Evolutionary conservation across 1,140 invertebrate genomes (phyloP).

Genomic region (Aphaenogaster floridana): DNA sequence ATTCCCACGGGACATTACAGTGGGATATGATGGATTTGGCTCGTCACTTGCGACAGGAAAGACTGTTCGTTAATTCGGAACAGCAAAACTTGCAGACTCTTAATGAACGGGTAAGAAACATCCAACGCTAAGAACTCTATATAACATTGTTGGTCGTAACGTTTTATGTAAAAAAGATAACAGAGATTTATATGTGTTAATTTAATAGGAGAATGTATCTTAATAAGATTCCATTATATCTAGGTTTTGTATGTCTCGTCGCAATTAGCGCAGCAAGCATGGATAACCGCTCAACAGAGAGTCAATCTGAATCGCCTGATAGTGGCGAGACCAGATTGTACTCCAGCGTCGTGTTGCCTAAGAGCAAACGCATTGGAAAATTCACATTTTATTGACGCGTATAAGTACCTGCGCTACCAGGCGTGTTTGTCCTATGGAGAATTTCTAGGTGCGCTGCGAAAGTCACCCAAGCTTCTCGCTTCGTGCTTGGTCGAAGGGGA

Average conservation of each 20-base stretch:
- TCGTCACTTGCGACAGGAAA: slow-evolving; percentile 91
- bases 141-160: neutral
- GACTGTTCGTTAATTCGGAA: slow-evolving; percentile 91
- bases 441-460: slow-evolving; percentile 92
- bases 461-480: slow-evolving; percentile 93
- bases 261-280: slow-evolving; percentile 92
- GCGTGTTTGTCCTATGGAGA: slow-evolving; percentile 93
- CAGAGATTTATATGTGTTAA: neutral
- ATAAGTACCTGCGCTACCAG: slow-evolving; percentile 94
- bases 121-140: neutral
- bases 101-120: slow-evolving; percentile 89
- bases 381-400: slow-evolving; percentile 95
- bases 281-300: slow-evolving; percentile 96
- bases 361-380: slow-evolving; percentile 92
- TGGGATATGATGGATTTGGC: slow-evolving; percentile 91
- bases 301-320: slow-evolving; percentile 94
- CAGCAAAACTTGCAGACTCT: slow-evolving; percentile 91
- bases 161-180: neutral
- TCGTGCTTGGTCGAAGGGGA: slow-evolving; percentile 94
- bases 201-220: neutral
- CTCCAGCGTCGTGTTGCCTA: slow-evolving; percentile 92
- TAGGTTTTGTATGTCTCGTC: slow-evolving; percentile 89
- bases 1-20: slow-evolving; percentile 83
- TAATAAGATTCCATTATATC: slow-evolving; percentile 49
- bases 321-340: slow-evolving; percentile 91